Evolutionary conservation across 1,140 invertebrate species (phyloP), one percentile per base, ranked within the genome.

Genomic region (Ectropis grisescens): DNA sequence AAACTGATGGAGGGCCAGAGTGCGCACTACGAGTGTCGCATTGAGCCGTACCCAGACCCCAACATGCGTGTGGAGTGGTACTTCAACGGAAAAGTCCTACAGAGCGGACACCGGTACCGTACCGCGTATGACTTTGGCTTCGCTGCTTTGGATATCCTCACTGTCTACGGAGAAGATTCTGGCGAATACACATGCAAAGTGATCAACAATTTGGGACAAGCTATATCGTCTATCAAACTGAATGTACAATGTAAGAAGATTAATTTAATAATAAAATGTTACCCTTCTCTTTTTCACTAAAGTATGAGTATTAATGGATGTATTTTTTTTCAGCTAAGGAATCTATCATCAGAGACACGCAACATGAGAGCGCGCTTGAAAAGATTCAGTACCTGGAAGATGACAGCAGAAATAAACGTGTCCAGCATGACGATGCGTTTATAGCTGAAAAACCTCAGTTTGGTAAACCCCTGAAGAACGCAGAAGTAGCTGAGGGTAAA

Each of bases 91-190:
- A 91, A 95, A 72, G 93, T 94, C 23, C 72, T 98, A n/a, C 90
- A 90, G 58, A 94, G 92, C 38, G 94, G 95, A 29, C 93, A 96
- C 69, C 88, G 95, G 46, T 97, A 95, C 83, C 89, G 94, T 50
- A 96, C 94, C 32, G 90, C 92, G 5, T 95, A 93, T 62, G 96
- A 98, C 70, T 98, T 98, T 82, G 96, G 96, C 16, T 97, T 97
- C 79, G 94, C 96, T 25, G 91, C 95, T 43, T 82, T 99, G 25
- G 96, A 98, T 69, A 92, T 99, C 15, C 84, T 97, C 11, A 92
- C 91, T 25, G 95, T 96, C 1, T 97, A 97, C 71, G 93, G 91
- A 11, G 95, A 97, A 84, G 96, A 98, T 79, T 92, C 91, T 43
- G 96, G 96, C 19, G 92, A 94, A 65, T 98, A 97, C 62, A 93